Base-by-base conservation (phyloP, 2,113 vertebrate species). In the Gymnarchus niloticus region DNA sequence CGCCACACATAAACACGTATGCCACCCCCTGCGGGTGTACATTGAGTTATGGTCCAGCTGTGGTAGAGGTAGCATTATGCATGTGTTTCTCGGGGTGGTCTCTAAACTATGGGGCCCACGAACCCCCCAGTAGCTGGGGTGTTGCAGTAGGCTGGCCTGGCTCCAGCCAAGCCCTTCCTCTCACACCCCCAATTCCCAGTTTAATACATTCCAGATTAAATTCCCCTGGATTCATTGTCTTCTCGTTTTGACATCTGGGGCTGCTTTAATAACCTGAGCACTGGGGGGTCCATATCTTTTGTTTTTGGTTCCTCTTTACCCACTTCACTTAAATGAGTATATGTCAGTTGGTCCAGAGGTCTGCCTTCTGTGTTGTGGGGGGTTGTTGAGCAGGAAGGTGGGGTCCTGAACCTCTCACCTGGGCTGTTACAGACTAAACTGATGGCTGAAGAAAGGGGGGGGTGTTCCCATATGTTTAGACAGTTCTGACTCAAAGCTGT, bases 181-280 rank as follows among this genome's bases (percentile, higher is more conserved):
- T n/a, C 37, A 14, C n/a, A 6, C 37, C 54, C 37, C 44, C 33
- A 48, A 12, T 61, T 65, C n/a, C 9, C 7, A 83, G 56, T 78
- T 73, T 85, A 69, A 81, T 57, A 65, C 86, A 85, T 87, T 84
- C 83, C 86, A 87, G 77, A 85, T 87, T 82, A 84, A 84, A 87
- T 87, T 83, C 84, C 78, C 44, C n/a, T 59, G 28, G 54, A n/a
- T n/a, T n/a, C n/a, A n/a, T n/a, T n/a, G n/a, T n/a, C 28, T 82
- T 82, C 56, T 80, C 52, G n/a, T 41, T 28, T 81, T 46, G 46
- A 78, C 83, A 87, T 87, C 86, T 84, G 86, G 49, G 80, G 54
- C 56, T 85, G 83, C 52, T 87, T 87, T 52, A 61, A 56, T 73
- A 37, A 73, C 83, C 77, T 56, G 56, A 65, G 28, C 56, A 10